Conservation (phyloP, 2,888 invertebrate genomes). For the Diarsia dahlii region DNA sequence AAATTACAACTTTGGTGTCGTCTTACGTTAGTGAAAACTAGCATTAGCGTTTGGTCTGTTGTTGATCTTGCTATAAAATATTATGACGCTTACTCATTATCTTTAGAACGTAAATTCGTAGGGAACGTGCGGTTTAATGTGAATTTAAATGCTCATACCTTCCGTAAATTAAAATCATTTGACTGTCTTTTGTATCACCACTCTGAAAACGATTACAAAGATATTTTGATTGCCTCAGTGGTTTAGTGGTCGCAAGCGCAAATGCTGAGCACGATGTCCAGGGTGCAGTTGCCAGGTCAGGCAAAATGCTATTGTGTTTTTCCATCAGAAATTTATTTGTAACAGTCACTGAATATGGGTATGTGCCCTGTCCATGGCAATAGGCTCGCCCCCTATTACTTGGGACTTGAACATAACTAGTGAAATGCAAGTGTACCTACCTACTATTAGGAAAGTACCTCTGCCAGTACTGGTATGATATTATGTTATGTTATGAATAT, state of each 20-base stretch:
- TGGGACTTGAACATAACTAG: too few relatives aligned
- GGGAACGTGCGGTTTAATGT: neutral
- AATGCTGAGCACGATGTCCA: neutral
- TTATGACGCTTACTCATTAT: neutral
- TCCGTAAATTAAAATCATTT: neutral
- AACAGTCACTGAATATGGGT: neutral
- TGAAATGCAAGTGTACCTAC: too few relatives aligned
- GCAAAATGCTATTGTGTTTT: neutral
- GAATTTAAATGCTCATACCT: neutral
- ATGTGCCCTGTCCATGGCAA: too few relatives aligned
- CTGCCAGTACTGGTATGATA: too few relatives aligned
- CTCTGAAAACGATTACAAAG: neutral
- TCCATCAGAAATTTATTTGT: too few relatives aligned
- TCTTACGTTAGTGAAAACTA: neutral
- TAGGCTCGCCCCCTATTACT: too few relatives aligned
- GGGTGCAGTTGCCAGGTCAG: neutral
- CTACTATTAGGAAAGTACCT: too few relatives aligned
- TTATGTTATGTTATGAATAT: too few relatives aligned
- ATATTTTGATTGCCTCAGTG: neutral
- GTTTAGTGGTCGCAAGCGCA: neutral
- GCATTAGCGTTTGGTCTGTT: slow-evolving; percentile 5
- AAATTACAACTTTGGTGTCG: neutral
- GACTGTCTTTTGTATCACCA: neutral
- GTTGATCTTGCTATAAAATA: slow-evolving; percentile 1
- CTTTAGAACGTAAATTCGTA: neutral